Percentiles rank a stretch among this genome's conserved stretches.
phyloP scores from a whole-genome alignment of 2,113 vertebrate species.

The Globicephala melas region DNA sequence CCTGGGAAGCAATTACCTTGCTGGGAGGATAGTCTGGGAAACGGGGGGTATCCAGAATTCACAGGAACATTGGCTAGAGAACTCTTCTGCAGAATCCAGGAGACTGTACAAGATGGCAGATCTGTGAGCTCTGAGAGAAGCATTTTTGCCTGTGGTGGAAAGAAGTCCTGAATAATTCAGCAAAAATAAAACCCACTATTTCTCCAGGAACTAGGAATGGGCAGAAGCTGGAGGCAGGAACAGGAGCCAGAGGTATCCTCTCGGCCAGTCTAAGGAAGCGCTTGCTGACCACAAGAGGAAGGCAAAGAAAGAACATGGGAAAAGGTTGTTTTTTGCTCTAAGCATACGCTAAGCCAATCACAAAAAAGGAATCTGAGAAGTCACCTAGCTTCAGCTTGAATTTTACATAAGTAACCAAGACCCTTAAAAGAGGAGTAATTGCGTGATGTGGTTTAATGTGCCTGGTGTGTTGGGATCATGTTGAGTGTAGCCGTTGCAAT shows the following conservation, averaged over 20 bases:
- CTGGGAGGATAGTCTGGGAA: background rate
- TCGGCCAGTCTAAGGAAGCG: background rate
- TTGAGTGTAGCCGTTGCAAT: background rate
- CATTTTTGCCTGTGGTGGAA: background rate
- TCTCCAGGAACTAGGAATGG: background rate
- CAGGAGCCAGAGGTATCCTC: background rate
- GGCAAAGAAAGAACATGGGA: background rate
- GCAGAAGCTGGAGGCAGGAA: background rate
- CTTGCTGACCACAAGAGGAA: background rate
- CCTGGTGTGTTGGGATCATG: background rate
- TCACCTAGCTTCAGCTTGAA: background rate
- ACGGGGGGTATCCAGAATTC: background rate
- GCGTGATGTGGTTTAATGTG: background rate
- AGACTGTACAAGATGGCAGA: background rate
- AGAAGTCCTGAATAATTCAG: background rate
- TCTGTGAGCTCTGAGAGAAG: background rate
- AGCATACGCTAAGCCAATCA: background rate
- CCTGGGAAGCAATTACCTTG: too few species aligned
- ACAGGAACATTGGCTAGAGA: background rate
- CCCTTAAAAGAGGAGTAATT: background rate
- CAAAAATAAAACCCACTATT: background rate
- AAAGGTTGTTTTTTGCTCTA: background rate
- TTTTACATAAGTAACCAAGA: background rate
- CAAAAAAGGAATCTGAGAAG: background rate
- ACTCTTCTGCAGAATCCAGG: background rate